Percentiles rank a stretch among this genome's conserved stretches.
These are phyloP conservation scores for Drosophila tristis DNA, from an alignment of 1,140 invertebrate species.

Conservation along the genomic window DNA sequence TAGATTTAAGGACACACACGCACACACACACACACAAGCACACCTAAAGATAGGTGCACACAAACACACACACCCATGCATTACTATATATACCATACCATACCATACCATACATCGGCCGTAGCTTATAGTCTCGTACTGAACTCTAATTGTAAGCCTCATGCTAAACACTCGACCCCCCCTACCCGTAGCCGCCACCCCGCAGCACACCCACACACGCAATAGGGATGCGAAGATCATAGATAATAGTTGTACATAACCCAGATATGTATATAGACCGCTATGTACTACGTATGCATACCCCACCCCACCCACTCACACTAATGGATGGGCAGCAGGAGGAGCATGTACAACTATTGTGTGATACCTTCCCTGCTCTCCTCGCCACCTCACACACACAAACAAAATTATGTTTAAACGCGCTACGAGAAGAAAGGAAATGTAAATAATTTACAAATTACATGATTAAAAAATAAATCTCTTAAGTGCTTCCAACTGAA, in stretches of 20 bases:
- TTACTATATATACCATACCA: slow-evolving; percentile 1
- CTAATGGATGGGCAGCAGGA: too few relatives aligned
- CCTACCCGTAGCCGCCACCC: neutral
- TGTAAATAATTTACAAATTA: slow-evolving; percentile 68
- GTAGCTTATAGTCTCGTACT: slow-evolving; percentile 71
- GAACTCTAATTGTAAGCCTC: slow-evolving; percentile 69
- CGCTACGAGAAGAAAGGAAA: slow-evolving; percentile 16
- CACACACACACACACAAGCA: slow-evolving; percentile 19
- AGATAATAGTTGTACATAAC: neutral
- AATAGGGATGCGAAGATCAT: slow-evolving; percentile 2
- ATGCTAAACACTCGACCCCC: slow-evolving; percentile 23
- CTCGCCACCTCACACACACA: neutral
- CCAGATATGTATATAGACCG: too few relatives aligned
- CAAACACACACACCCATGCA: slow-evolving; percentile 19
- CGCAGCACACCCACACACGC: slow-evolving; percentile 19
- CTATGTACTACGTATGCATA: too few relatives aligned
- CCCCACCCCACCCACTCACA: too few relatives aligned
- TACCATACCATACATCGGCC: slow-evolving; percentile 46
- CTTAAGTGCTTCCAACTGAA: slow-evolving; percentile 66
- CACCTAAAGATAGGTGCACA: slow-evolving; percentile 39
- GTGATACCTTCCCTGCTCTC: neutral
- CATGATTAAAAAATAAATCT: slow-evolving; percentile 58
- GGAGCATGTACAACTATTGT: slow-evolving; percentile 33
- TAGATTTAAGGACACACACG: slow-evolving; percentile 41
- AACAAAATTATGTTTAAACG: slow-evolving; percentile 16